A percentile compares a stretch with the other conserved stretches of the same genome.
phyloP scores from a whole-genome alignment of 2,888 invertebrate species.

The Schizaphis graminum region DNA sequence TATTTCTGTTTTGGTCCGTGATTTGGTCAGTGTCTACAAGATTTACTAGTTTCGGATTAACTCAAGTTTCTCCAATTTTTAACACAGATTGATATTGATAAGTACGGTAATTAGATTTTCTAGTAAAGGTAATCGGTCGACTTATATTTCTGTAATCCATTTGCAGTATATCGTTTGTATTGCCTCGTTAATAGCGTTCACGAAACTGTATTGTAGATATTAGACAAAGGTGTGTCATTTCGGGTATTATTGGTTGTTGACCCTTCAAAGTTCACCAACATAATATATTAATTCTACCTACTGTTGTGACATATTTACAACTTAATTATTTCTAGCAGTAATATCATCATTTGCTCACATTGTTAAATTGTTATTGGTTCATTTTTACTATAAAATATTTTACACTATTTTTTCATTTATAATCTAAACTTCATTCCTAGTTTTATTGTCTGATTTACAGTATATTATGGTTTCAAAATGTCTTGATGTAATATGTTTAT shows the following conservation, averaged over 20 bases:
- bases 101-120: not conserved
- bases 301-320: not conserved
- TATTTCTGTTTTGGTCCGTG: not conserved
- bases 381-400: not conserved
- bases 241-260: constrained; percentile 47
- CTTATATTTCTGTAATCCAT: not conserved
- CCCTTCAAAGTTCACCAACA: constrained; percentile 45
- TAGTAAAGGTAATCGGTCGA: not conserved
- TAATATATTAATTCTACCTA: not conserved
- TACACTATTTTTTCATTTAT: not conserved
- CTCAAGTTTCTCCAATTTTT: not conserved
- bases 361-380: constrained; percentile 1
- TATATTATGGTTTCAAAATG: not conserved
- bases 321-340: not conserved
- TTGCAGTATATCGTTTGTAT: not conserved
- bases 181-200: not conserved
- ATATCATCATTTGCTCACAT: not conserved
- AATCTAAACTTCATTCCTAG: not conserved
- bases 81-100: not conserved
- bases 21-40: not conserved
- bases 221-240: constrained; percentile 43
- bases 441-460: constrained; percentile 3
- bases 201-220: not conserved
- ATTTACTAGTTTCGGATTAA: not conserved
- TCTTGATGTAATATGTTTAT: not conserved